A percentile compares a stretch with the other conserved stretches of the same genome.
Evolutionary conservation across 2,888 invertebrate genomes (phyloP).

Genomic region (Vandiemenella viatica): DNA sequence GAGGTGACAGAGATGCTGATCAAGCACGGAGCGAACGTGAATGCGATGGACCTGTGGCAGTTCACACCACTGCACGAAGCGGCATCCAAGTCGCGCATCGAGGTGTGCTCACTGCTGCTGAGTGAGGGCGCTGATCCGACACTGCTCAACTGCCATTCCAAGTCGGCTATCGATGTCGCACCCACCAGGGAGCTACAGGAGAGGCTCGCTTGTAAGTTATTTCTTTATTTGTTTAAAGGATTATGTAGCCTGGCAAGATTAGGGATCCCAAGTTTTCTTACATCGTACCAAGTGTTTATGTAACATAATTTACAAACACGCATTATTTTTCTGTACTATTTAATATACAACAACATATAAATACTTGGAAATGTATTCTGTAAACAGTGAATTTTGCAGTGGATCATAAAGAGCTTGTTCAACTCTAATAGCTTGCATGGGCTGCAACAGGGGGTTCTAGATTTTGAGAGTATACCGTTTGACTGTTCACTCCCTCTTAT

Average conservation of each 20-base stretch:
- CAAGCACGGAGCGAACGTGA: constrained; percentile 86
- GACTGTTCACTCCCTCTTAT: no score
- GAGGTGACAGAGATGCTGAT: constrained; percentile 84
- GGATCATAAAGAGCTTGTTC: no score
- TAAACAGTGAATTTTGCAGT: no score
- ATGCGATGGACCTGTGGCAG: constrained; percentile 93
- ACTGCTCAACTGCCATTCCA: constrained; percentile 88
- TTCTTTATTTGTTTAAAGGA: constrained; percentile 33
- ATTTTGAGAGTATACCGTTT: no score
- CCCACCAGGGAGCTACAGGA: constrained; percentile 83
- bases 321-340: no score
- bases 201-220: constrained; percentile 64
- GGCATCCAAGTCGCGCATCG: constrained; percentile 81
- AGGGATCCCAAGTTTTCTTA: no score
- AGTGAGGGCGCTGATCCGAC: constrained; percentile 94
- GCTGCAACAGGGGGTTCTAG: no score
- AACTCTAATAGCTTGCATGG: no score
- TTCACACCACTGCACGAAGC: constrained; percentile 94
- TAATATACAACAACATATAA: no score
- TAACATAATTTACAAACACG: neutral
- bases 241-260: no score
- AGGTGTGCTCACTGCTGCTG: constrained; percentile 78
- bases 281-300: no score
- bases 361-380: no score
- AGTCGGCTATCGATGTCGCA: constrained; percentile 88